phyloP scores from a whole-genome alignment of 2,797 vertebrate species.

The Valencia hispanica region DNA sequence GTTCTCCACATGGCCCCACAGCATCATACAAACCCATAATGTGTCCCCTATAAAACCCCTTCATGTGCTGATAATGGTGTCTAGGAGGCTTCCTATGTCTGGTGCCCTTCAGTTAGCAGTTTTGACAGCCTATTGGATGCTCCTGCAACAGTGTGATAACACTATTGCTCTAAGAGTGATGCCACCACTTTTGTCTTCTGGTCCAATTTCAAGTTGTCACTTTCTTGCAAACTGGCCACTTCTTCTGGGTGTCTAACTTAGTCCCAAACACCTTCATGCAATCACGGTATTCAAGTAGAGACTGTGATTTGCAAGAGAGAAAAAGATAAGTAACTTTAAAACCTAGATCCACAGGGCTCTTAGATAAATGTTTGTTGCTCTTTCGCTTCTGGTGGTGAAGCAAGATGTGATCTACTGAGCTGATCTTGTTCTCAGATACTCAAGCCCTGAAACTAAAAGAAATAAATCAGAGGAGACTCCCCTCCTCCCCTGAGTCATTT shows the following conservation, averaged over 20 bases:
- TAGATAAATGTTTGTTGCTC: neutral
- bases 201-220: neutral
- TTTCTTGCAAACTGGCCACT: neutral
- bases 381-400: neutral
- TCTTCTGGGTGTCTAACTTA: no score
- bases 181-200: neutral
- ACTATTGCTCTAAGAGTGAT: neutral
- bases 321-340: neutral
- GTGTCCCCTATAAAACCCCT: neutral
- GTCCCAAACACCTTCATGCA: no score
- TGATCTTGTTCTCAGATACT: constrained; percentile 81
- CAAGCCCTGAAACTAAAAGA: constrained; percentile 69
- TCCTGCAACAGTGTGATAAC: no score
- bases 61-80: neutral
- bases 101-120: neutral
- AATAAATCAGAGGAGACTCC: constrained; percentile 79
- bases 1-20: no score
- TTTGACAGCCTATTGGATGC: neutral
- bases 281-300: neutral
- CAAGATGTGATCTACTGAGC: constrained; percentile 80
- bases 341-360: neutral
- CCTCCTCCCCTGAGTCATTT: constrained; percentile 31
- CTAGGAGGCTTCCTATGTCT: neutral
- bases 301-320: no score
- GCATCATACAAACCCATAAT: no score